phyloP scores from a whole-genome alignment of 2,888 invertebrate species.

The Acrobasis repandana region DNA sequence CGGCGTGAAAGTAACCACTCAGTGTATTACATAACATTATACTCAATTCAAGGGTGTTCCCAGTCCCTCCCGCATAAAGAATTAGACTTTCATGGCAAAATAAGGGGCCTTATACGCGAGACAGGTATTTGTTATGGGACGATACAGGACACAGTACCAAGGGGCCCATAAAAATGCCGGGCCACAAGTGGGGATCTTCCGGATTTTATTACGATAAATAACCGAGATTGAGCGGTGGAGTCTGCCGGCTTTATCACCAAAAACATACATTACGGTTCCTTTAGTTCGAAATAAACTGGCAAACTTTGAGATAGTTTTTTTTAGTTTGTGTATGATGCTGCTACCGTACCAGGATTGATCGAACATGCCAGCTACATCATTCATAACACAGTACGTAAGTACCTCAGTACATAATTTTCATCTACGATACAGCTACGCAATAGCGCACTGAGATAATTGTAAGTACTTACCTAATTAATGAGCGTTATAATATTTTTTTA shows the following conservation, averaged over 20 bases:
- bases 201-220: conserved; percentile 27
- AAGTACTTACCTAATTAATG: too few relatives aligned
- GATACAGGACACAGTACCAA: conserved; percentile 17
- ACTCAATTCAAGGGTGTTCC: conserved; percentile 5
- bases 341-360: too few relatives aligned
- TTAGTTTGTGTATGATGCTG: too few relatives aligned
- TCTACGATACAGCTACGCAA: too few relatives aligned
- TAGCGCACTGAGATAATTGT: too few relatives aligned
- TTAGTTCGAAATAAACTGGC: too few relatives aligned
- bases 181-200: conserved; percentile 20
- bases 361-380: too few relatives aligned
- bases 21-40: conserved; percentile 9
- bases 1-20: not conserved
- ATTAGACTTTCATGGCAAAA: conserved; percentile 19
- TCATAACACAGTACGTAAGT: too few relatives aligned
- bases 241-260: conserved; percentile 5
- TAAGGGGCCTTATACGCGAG: conserved; percentile 20
- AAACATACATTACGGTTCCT: not conserved
- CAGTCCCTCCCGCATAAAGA: conserved; percentile 14
- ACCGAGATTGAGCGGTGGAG: conserved; percentile 23
- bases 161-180: conserved; percentile 15
- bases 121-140: conserved; percentile 20
- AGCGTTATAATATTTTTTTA: too few relatives aligned
- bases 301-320: too few relatives aligned
- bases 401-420: too few relatives aligned